These are phyloP conservation scores for Patella caerulea DNA, from an alignment of 2,888 invertebrate species.

Conservation along the genomic window DNA sequence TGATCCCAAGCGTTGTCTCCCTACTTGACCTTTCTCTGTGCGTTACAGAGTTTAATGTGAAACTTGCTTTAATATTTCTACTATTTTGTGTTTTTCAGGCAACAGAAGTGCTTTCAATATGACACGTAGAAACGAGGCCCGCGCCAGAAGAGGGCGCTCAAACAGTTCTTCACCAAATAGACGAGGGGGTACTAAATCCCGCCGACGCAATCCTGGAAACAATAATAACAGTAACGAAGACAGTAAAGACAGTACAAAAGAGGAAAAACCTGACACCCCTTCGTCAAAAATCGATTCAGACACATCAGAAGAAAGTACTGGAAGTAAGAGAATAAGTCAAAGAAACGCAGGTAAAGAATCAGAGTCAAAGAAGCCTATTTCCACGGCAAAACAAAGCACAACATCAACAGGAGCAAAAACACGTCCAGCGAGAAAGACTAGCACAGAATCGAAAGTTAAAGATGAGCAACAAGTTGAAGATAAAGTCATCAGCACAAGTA, in stretches of 20 bases:
- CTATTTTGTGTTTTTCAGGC: neutral
- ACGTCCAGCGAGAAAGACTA: neutral
- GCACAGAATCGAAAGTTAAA: slow-evolving; percentile 8
- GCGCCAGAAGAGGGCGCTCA: slow-evolving; percentile 41
- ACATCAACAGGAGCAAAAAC: neutral
- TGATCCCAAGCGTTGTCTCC: too few species aligned
- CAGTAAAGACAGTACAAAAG: slow-evolving; percentile 5
- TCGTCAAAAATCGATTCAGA: neutral
- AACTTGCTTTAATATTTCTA: too few species aligned
- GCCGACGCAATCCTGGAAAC: slow-evolving; percentile 26
- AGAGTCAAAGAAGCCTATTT: neutral
- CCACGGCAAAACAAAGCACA: neutral
- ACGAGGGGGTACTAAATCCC: slow-evolving; percentile 28
- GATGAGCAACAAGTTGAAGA: neutral
- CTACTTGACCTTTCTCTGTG: too few species aligned
- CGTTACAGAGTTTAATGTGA: too few species aligned
- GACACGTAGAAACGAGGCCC: slow-evolving; percentile 47
- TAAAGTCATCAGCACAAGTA: neutral
- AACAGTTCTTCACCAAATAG: slow-evolving; percentile 37
- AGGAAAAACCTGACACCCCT: slow-evolving; percentile 19
- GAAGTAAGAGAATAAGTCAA: slow-evolving; percentile 19
- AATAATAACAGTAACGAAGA: slow-evolving; percentile 24
- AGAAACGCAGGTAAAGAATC: slow-evolving; percentile 20
- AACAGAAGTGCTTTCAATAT: slow-evolving; percentile 26
- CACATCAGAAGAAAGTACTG: neutral